These are phyloP conservation scores for Eilema griseolum DNA, from an alignment of 2,888 invertebrate species.

Conservation along the genomic window DNA sequence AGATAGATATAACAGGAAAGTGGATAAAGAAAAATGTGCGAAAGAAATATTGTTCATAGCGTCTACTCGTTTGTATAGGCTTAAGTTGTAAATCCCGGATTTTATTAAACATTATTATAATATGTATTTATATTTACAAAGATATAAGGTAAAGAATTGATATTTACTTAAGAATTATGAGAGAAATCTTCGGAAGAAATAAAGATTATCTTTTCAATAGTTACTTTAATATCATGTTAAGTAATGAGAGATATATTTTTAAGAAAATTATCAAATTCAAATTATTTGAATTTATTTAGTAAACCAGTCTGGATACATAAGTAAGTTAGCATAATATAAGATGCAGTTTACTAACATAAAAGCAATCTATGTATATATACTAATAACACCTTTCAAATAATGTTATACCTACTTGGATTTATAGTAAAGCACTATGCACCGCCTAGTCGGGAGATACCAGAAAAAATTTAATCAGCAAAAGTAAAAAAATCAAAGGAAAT, in stretches of 20 bases:
- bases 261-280: too few species aligned
- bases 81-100: constrained; percentile 2
- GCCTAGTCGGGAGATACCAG: too few species aligned
- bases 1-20: constrained; percentile 35
- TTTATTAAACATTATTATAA: constrained; percentile 7
- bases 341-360: too few species aligned
- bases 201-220: too few species aligned
- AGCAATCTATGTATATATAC: too few species aligned
- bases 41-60: constrained; percentile 19
- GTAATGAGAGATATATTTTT: too few species aligned
- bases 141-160: background rate
- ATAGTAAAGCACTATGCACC: too few species aligned
- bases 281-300: too few species aligned
- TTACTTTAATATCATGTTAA: background rate
- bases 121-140: background rate
- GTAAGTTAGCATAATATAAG: too few species aligned
- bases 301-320: too few species aligned
- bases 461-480: background rate
- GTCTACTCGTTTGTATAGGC: background rate
- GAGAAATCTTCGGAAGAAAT: background rate
- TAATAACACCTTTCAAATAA: too few species aligned
- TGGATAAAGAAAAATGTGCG: constrained; percentile 20
- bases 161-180: constrained; percentile 7
- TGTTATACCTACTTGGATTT: too few species aligned
- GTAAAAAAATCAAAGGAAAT: background rate